A percentile compares a stretch with the other conserved stretches of the same genome.
Evolutionary conservation across 2,888 invertebrate genomes (phyloP).

Genomic region (Parnassius orleans): DNA sequence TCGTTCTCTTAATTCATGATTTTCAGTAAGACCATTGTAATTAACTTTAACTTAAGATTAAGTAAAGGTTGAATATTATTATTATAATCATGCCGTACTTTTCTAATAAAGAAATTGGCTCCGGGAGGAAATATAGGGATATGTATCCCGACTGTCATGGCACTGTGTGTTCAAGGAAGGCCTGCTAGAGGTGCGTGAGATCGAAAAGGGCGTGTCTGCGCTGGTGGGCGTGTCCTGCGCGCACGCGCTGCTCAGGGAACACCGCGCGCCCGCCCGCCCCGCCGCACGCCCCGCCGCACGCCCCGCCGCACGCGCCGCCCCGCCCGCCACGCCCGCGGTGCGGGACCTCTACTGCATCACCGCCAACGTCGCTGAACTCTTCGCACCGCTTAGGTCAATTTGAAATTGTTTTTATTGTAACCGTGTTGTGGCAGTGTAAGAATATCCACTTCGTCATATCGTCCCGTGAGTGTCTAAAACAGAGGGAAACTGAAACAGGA

Average conservation of each 20-base stretch:
- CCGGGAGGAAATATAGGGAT: too few relatives aligned
- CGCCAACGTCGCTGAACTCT: slow-evolving; percentile 82
- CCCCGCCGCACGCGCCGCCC: slow-evolving; percentile 24
- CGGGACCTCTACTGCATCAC: slow-evolving; percentile 86
- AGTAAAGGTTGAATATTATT: too few relatives aligned
- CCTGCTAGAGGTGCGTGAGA: slow-evolving; percentile 82
- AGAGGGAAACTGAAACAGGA: too few relatives aligned
- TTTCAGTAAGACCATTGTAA: too few relatives aligned
- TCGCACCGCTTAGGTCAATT: slow-evolving; percentile 76
- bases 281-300: slow-evolving; percentile 27
- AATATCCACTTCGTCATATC: too few relatives aligned
- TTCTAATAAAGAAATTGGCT: too few relatives aligned
- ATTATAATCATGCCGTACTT: too few relatives aligned
- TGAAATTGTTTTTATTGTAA: too few relatives aligned
- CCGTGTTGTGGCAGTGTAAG: too few relatives aligned
- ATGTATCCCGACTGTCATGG: neutral
- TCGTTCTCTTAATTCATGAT: too few relatives aligned
- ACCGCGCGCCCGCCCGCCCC: slow-evolving; percentile 37
- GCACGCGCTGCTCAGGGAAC: slow-evolving; percentile 78
- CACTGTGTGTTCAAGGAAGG: slow-evolving; percentile 68
- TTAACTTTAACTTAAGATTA: too few relatives aligned
- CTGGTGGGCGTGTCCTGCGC: slow-evolving; percentile 83
- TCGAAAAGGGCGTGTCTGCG: slow-evolving; percentile 91
- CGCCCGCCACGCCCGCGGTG: slow-evolving; percentile 73
- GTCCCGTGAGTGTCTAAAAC: too few relatives aligned